A percentile compares a stretch with the other conserved stretches of the same genome.
Conservation (phyloP, 2,797 vertebrate genomes). For the Anniella stebbinsi region DNA sequence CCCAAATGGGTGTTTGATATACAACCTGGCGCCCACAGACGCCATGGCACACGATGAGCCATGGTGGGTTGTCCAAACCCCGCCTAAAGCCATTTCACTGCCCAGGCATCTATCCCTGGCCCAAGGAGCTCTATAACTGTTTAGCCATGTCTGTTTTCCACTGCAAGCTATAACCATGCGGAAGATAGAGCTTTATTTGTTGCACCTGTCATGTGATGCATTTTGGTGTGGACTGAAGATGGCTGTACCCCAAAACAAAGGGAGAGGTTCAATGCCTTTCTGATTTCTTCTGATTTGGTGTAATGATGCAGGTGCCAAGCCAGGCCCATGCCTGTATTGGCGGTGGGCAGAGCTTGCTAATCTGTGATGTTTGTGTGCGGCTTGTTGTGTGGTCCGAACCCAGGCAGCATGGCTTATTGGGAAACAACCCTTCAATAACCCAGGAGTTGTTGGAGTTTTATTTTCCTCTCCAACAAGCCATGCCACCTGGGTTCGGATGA, state of each 20-base stretch:
- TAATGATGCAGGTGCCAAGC: background rate
- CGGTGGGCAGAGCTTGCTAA: background rate
- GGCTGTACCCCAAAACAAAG: background rate
- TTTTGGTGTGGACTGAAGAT: background rate
- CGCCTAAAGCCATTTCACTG: background rate
- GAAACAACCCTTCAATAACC: too few relatives aligned
- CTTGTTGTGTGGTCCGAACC: too few relatives aligned
- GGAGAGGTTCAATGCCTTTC: background rate
- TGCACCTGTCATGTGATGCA: background rate
- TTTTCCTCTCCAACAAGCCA: too few relatives aligned
- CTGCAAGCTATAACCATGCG: too few relatives aligned
- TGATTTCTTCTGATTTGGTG: background rate
- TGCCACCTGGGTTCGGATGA: too few relatives aligned
- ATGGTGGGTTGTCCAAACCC: too few relatives aligned
- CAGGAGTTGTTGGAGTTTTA: too few relatives aligned
- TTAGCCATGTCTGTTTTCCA: background rate
- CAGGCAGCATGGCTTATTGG: too few relatives aligned
- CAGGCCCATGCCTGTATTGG: background rate
- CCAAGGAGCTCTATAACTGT: background rate
- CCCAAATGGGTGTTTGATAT: too few relatives aligned
- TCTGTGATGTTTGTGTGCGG: background rate
- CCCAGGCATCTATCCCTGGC: background rate
- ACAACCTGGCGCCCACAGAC: too few relatives aligned
- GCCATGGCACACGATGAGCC: too few relatives aligned
- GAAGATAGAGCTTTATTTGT: too few relatives aligned